Percentiles rank a stretch among this genome's conserved stretches.
Conservation (phyloP, 2,797 vertebrate genomes). For the Parambassis ranga region DNA sequence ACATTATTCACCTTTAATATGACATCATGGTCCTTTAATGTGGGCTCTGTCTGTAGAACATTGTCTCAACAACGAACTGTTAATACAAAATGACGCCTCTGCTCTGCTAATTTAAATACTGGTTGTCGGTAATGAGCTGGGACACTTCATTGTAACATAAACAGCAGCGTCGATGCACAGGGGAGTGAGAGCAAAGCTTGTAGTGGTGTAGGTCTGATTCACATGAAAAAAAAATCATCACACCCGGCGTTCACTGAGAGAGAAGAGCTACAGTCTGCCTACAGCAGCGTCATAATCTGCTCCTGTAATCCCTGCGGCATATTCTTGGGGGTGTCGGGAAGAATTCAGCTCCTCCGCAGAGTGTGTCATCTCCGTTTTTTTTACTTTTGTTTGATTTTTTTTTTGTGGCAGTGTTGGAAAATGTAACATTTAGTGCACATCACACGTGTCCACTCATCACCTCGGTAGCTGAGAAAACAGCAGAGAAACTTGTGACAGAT, state of each 20-base stretch:
- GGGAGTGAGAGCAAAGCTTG: conserved; percentile 5
- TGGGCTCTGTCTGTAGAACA: too few relatives aligned
- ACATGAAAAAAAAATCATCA: neutral
- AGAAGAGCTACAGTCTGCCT: conserved; percentile 3
- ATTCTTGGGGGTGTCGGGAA: conserved; percentile 12
- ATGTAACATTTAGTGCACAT: too few relatives aligned
- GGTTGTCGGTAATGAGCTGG: neutral
- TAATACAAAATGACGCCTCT: too few relatives aligned
- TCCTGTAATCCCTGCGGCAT: conserved; percentile 32
- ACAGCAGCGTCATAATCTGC: conserved; percentile 2
- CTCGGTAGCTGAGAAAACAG: too few relatives aligned
- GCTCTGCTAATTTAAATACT: neutral
- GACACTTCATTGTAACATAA: conserved; percentile 1
- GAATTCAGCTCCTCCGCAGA: neutral
- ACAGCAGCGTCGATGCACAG: neutral
- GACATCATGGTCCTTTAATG: neutral
- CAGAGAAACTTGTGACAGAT: too few relatives aligned
- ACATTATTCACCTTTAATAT: too few relatives aligned
- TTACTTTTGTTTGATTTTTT: too few relatives aligned
- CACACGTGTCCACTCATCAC: too few relatives aligned
- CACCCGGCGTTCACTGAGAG: neutral
- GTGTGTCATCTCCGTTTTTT: too few relatives aligned
- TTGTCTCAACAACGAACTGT: too few relatives aligned
- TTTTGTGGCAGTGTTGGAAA: too few relatives aligned
- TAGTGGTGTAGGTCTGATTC: conserved; percentile 1